Evolutionary conservation across 1,140 invertebrate genomes (phyloP), one percentile per base, ranked within the genome.

Genomic region (Cydia splendana): DNA sequence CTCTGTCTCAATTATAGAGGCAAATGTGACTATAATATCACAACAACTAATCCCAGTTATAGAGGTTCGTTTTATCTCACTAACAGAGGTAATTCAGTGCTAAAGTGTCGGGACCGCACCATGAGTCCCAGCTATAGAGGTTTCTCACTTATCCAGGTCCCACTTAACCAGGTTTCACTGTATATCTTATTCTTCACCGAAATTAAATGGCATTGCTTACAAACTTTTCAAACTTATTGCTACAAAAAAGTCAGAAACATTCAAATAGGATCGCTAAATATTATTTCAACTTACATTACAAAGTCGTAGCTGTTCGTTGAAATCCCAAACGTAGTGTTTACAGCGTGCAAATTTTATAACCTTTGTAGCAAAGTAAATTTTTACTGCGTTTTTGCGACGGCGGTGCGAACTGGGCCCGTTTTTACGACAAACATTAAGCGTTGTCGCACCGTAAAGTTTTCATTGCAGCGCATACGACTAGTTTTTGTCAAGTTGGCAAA

Each of bases 301-400:
- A 62, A 62, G 57, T 62, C 57, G 57, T 24, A 10, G 57, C 57
- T 24, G 20, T 62, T 62, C 57, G 20, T 57, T 20, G 57, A 62
- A 62, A 24, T 62, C 20, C 57, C 57, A 62, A 62, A 62, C 57
- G 20, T 10, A 24, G 57, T 62, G 57, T 62, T 62, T 62, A 24
- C 34, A 71, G 34, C 67, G 30, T 71, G 67, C 67, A 71, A 71
- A 71, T 71, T 71, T 71, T 45, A 71, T 71, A 71, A 71, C 30
- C 67, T 71, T 71, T 71, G 67, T 71, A 71, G 34, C 67, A 71
- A 71, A 71, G 67, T 71, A 71, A 71, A 71, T 71, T 71, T 71
- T 71, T 71, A 71, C 67, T 34, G 34, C 34, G 34, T 42, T 71
- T 71, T 71, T 45, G 67, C 67, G 34, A 71, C 67, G 30, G 67